These are phyloP conservation scores for Rambutsinella grinnellia DNA, from an alignment of 2,888 invertebrate species.

Conservation along the genomic window DNA sequence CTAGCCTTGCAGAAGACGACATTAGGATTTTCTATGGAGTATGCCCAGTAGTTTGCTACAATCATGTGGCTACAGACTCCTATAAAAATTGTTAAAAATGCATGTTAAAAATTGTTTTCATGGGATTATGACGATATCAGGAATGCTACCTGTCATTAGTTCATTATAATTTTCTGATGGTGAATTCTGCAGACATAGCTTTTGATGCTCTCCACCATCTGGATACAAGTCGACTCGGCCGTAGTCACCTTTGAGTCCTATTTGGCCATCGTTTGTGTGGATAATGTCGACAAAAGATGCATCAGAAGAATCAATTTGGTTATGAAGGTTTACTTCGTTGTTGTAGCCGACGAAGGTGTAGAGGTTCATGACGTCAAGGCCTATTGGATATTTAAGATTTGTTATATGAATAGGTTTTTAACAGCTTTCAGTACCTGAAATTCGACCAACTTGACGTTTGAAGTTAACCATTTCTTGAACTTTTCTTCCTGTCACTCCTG, in stretches of 20 bases:
- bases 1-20: background rate
- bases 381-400: background rate
- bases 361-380: slow-evolving; percentile 7
- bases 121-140: background rate
- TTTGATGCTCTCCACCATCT: slow-evolving; percentile 15
- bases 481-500: slow-evolving; percentile 3
- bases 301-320: slow-evolving; percentile 5
- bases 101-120: background rate
- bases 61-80: slow-evolving; percentile 6
- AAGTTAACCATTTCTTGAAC: background rate
- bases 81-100: background rate
- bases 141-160: background rate
- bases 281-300: slow-evolving; percentile 9
- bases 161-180: background rate
- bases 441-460: background rate
- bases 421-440: background rate
- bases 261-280: slow-evolving; percentile 13
- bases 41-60: slow-evolving; percentile 3
- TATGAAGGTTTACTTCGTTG: background rate
- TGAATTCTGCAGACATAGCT: background rate
- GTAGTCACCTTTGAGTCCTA: slow-evolving; percentile 2
- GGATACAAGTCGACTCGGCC: slow-evolving; percentile 5
- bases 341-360: slow-evolving; percentile 2
- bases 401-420: too few species aligned
- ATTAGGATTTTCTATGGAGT: background rate